Evolutionary conservation across 1,140 invertebrate genomes (phyloP).

Genomic region (Apocrypta bakeri): DNA sequence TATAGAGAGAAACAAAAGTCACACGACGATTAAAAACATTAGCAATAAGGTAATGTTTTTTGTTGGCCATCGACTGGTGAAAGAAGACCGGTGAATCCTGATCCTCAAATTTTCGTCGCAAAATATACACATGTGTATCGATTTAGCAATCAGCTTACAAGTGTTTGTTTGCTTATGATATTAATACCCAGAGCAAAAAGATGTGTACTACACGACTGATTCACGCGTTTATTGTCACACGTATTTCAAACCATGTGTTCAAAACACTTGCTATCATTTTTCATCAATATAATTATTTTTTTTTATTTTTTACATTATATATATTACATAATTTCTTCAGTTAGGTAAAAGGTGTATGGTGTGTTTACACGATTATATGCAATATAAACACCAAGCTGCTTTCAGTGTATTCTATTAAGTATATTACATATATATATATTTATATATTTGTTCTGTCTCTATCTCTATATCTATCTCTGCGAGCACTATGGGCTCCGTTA

Average conservation of each 20-base stretch:
- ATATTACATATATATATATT: constrained; percentile 60
- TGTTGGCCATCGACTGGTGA: constrained; percentile 49
- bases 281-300: constrained; percentile 35
- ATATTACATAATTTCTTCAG: constrained; percentile 33
- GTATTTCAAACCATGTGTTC: constrained; percentile 8
- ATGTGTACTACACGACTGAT: constrained; percentile 9
- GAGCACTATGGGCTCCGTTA: constrained; percentile 69
- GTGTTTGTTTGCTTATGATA: constrained; percentile 19
- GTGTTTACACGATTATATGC: constrained; percentile 66
- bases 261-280: constrained; percentile 27
- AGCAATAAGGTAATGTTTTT: constrained; percentile 38
- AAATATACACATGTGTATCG: background rate
- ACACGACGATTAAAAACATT: background rate
- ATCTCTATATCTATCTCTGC: constrained; percentile 40
- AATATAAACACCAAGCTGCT: constrained; percentile 73
- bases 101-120: constrained; percentile 10
- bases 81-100: constrained; percentile 29
- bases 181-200: constrained; percentile 4
- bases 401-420: constrained; percentile 73
- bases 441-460: constrained; percentile 66
- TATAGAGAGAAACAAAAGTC: background rate
- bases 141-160: background rate
- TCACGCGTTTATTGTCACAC: constrained; percentile 24
- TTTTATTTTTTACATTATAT: constrained; percentile 13
- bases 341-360: too few species aligned